phyloP scores from a whole-genome alignment of 2,797 vertebrate genomes.

The Alcedo quadribrachys region DNA sequence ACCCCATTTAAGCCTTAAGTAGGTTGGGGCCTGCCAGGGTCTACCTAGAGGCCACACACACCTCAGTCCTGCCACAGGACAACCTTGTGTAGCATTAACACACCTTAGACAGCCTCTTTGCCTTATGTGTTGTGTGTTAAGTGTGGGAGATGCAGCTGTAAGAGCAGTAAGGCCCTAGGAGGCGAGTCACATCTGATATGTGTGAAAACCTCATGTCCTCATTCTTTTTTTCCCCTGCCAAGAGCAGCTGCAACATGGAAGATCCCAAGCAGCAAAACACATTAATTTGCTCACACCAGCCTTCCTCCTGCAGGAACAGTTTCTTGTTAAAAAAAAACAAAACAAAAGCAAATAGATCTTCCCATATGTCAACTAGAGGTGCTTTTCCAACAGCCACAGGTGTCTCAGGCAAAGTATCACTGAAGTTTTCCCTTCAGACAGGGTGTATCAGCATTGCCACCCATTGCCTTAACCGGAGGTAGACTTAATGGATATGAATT shows the following conservation, averaged over 20 bases:
- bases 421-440: not conserved
- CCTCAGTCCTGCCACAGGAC: not conserved
- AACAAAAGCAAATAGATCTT: not conserved
- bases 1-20: not conserved
- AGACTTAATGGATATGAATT: not conserved
- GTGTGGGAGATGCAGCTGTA: not conserved
- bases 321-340: not conserved
- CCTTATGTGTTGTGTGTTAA: accelerated
- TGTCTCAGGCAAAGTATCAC: not conserved
- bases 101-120: not conserved
- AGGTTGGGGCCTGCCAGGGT: not conserved
- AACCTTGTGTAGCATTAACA: accelerated
- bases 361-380: accelerated
- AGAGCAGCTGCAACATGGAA: not conserved
- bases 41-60: not conserved
- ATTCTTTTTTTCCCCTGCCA: not conserved
- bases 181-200: not conserved
- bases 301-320: not conserved
- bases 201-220: not conserved
- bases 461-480: not conserved
- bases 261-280: not conserved
- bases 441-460: not conserved
- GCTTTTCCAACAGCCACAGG: not conserved
- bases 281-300: not conserved
- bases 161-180: not conserved